phyloP scores from a whole-genome alignment of 2,888 invertebrate species.

The Hirtodrosophila confusa region DNA sequence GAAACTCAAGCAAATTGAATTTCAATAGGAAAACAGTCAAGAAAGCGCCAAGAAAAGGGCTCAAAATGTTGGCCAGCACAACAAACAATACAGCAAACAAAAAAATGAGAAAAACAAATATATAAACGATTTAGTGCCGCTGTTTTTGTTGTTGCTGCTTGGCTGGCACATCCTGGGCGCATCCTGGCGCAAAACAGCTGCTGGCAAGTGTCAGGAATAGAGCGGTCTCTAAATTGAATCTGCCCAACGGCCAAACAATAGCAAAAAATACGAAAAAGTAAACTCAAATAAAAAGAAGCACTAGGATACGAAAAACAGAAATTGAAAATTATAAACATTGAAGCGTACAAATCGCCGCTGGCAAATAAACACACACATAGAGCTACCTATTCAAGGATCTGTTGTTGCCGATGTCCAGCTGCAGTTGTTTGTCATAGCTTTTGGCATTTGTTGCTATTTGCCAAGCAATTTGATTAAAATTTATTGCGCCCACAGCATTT shows the following conservation, averaged over 20 bases:
- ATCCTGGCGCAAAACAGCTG: constrained; percentile 64
- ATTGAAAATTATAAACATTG: constrained; percentile 71
- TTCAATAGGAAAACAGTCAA: constrained; percentile 74
- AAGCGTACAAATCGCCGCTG: constrained; percentile 31
- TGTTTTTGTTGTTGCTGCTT: constrained; percentile 51
- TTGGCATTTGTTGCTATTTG: constrained; percentile 10
- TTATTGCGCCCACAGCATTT: constrained; percentile 10
- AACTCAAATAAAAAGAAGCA: constrained; percentile 19
- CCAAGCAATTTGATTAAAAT: constrained; percentile 15
- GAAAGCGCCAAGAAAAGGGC: constrained; percentile 58
- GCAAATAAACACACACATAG: constrained; percentile 38
- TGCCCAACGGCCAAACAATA: constrained; percentile 41
- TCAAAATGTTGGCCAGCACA: constrained; percentile 60
- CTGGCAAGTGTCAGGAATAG: constrained; percentile 70
- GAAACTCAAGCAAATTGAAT: constrained; percentile 72
- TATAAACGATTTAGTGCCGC: constrained; percentile 76
- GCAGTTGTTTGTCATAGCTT: constrained; percentile 25
- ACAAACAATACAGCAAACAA: constrained; percentile 25
- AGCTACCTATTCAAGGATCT: constrained; percentile 12
- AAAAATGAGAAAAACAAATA: constrained; percentile 70
- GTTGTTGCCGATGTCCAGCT: constrained; percentile 5
- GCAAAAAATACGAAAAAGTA: constrained; percentile 19
- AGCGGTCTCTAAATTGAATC: constrained; percentile 66
- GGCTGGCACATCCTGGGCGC: constrained; percentile 59
- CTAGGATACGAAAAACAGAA: constrained; percentile 42